Percentiles rank a stretch among this genome's conserved stretches.
Conservation (phyloP, 2,888 invertebrate species). For the Aleiodes testaceus region DNA sequence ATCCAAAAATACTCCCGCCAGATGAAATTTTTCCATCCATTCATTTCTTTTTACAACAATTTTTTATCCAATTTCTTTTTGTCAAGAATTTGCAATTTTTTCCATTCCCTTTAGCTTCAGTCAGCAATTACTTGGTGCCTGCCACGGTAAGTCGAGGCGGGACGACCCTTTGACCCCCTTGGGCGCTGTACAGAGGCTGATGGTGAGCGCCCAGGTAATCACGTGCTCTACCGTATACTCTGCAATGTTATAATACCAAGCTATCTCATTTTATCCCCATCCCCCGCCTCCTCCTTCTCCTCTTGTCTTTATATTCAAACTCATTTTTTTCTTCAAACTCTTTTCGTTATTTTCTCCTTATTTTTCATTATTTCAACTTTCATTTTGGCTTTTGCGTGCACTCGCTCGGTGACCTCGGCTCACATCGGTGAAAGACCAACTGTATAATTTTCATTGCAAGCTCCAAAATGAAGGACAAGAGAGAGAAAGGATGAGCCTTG, state of each 20-base stretch:
- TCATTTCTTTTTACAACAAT: background rate
- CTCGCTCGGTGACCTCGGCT: conserved; percentile 18
- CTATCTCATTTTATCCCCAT: conserved; percentile 42
- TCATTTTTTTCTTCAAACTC: background rate
- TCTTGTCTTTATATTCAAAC: conserved; percentile 28
- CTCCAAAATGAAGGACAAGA: conserved; percentile 61
- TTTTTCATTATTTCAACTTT: conserved; percentile 11
- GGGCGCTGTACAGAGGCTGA: conserved; percentile 63
- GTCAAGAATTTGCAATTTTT: conserved; percentile 31
- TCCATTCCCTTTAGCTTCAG: conserved; percentile 60
- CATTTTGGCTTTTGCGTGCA: conserved; percentile 31
- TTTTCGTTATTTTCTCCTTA: too few species aligned
- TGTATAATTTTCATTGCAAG: conserved; percentile 67
- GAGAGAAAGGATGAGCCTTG: conserved; percentile 43
- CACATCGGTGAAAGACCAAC: conserved; percentile 49
- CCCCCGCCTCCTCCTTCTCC: conserved; percentile 31
- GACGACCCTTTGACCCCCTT: conserved; percentile 67
- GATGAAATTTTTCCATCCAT: background rate
- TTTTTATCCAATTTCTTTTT: conserved; percentile 30
- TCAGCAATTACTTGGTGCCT: conserved; percentile 67
- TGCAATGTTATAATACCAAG: conserved; percentile 48
- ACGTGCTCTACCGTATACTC: conserved; percentile 65
- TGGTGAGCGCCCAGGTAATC: conserved; percentile 63
- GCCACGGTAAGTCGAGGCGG: conserved; percentile 69
- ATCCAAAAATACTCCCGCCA: conserved; percentile 1